Evolutionary conservation across 1,140 invertebrate species (phyloP).

Genomic region (Diabrotica virgifera): DNA sequence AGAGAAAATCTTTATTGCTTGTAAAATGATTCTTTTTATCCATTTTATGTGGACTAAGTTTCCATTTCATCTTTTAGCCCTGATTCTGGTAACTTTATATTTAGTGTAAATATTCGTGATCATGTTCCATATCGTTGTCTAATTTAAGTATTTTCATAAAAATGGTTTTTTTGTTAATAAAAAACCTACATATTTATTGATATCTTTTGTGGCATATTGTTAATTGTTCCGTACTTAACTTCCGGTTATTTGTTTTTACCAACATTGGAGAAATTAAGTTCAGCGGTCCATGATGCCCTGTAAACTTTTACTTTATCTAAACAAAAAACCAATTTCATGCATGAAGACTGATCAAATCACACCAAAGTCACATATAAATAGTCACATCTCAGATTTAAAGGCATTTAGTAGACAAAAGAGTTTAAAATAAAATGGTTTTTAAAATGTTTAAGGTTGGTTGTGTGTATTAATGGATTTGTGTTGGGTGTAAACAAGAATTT

Average conservation of each 20-base stretch:
- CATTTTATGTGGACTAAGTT: too few species aligned
- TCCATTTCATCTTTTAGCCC: too few species aligned
- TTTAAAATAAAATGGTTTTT: background rate
- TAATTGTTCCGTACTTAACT: background rate
- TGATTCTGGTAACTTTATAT: too few species aligned
- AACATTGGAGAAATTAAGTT: background rate
- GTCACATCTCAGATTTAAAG: background rate
- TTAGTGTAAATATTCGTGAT: too few species aligned
- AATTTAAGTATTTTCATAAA: too few species aligned
- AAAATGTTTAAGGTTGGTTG: background rate
- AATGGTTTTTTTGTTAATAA: too few species aligned
- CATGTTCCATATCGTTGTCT: too few species aligned
- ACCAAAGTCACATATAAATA: background rate
- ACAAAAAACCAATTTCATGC: background rate
- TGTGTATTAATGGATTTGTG: background rate
- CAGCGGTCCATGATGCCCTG: background rate
- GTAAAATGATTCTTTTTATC: too few species aligned
- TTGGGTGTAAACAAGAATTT: too few species aligned
- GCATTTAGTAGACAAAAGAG: background rate
- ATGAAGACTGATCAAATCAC: background rate
- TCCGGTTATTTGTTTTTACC: background rate
- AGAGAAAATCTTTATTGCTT: too few species aligned
- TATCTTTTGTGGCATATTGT: too few species aligned
- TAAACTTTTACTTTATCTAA: background rate
- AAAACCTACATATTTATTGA: too few species aligned